Conservation (phyloP, 2,797 vertebrate genomes). For the Atherinosoma microstoma region DNA sequence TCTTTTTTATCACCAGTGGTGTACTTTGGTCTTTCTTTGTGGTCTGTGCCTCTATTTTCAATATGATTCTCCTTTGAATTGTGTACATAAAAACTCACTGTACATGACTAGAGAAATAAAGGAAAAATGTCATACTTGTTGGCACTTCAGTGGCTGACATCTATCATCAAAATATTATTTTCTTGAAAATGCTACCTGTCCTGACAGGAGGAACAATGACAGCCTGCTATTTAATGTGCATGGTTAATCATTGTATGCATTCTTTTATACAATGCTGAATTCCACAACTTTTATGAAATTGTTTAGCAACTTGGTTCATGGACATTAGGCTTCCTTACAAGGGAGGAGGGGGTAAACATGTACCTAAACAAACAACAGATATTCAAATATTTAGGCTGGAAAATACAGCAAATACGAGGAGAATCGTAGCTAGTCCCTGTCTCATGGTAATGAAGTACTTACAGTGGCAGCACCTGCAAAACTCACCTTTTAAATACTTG, state of each 20-base stretch:
- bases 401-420: not conserved
- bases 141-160: slow-evolving; percentile 11
- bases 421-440: not conserved
- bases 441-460: too few relatives aligned
- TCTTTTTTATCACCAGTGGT: slow-evolving; percentile 37
- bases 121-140: slow-evolving; percentile 29
- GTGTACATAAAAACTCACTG: slow-evolving; percentile 55
- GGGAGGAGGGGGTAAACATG: too few relatives aligned
- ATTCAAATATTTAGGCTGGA: too few relatives aligned
- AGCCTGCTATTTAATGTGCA: slow-evolving; percentile 10
- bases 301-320: too few relatives aligned
- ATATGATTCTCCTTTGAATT: slow-evolving; percentile 37
- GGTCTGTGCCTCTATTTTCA: slow-evolving; percentile 62
- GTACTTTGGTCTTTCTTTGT: slow-evolving; percentile 59
- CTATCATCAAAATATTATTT: not conserved
- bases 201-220: not conserved
- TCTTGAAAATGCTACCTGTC: not conserved
- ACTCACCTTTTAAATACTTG: too few relatives aligned
- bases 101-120: slow-evolving; percentile 68
- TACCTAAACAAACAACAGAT: too few relatives aligned
- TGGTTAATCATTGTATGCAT: not conserved
- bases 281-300: too few relatives aligned
- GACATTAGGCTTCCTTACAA: too few relatives aligned
- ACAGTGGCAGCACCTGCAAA: too few relatives aligned
- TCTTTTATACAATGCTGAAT: too few relatives aligned